phyloP scores from a whole-genome alignment of 2,888 invertebrate genomes.

The Lamellibrachia columna region DNA sequence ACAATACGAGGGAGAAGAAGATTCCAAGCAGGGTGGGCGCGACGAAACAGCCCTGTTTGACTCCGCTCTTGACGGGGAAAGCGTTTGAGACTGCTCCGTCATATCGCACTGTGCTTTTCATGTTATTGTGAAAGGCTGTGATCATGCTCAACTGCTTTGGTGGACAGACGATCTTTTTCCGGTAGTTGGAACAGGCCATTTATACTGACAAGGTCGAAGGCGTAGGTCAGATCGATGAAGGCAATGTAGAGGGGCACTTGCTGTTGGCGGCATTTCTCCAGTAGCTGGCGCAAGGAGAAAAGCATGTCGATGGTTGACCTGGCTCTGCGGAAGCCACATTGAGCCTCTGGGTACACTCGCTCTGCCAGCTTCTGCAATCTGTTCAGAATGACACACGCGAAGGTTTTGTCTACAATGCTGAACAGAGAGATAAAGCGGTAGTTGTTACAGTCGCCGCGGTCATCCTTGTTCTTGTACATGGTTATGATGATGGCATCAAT shows the following conservation, averaged over 20 bases:
- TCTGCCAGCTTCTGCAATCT: neutral
- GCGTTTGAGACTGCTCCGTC: too few species aligned
- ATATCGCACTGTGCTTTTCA: neutral
- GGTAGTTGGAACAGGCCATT: neutral
- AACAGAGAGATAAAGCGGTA: too few species aligned
- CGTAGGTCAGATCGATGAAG: neutral
- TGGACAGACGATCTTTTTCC: neutral
- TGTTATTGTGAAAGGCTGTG: neutral
- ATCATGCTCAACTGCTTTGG: neutral
- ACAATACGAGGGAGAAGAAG: too few species aligned
- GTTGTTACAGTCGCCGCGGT: too few species aligned
- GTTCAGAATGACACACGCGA: neutral
- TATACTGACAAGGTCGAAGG: neutral
- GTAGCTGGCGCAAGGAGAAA: neutral
- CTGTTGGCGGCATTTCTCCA: neutral
- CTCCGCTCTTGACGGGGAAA: too few species aligned
- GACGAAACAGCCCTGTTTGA: too few species aligned
- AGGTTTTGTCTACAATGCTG: neutral
- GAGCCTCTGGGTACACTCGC: neutral
- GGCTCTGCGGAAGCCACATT: neutral
- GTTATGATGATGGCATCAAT: too few species aligned
- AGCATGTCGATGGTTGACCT: neutral
- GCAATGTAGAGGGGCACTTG: too few species aligned
- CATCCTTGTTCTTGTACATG: too few species aligned
- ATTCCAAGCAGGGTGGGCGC: too few species aligned